Evolutionary conservation across 2,888 invertebrate genomes (phyloP), one percentile per base, ranked within the genome.

Genomic region (Nomada flava): DNA sequence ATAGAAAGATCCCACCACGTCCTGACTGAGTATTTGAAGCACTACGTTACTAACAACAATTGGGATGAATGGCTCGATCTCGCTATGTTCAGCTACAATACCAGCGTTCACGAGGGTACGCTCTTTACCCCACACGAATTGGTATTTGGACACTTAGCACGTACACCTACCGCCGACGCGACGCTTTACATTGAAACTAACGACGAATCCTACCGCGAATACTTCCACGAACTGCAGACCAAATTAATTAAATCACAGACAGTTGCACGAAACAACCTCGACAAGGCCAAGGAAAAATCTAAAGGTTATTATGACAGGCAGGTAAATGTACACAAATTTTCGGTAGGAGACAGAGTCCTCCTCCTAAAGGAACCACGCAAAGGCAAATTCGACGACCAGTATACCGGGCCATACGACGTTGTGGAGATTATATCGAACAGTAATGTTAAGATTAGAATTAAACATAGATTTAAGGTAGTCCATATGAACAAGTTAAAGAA

Each of bases 81-180:
- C 3, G 86, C 81, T 0, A 81, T 71, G 72, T 71, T 75, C 20
- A 50, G 72, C 0, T 86, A 84, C 15, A 88, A 88, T 47, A 84
- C 81, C 0, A 74, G 80, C 29, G 29, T 72, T 1, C 80, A 86
- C n/a, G 79, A 82, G 36, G 70, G 73, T 0, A 87, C 36, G 84
- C n/a, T n/a, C n/a, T n/a, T n/a, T n/a, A n/a, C n/a, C n/a, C n/a
- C n/a, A n/a, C n/a, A n/a, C n/a, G n/a, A 87, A n/a, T 53, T 87
- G 42, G 82, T 86, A 10, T 84, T 83, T 11, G 88, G 86, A 0
- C 68, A 71, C 23, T 13, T 59, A 42, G 81, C 86, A 2, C 26
- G 84, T 26, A 60, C 73, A 13, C 84, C 88, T 0, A 79, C 85
- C 0, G 65, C 26, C 18, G 42, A 69, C 0, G n/a, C 55, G 0